Percentiles rank a stretch among this genome's conserved stretches.
phyloP scores from a whole-genome alignment of 2,113 vertebrate species.

The Stegastes partitus region DNA sequence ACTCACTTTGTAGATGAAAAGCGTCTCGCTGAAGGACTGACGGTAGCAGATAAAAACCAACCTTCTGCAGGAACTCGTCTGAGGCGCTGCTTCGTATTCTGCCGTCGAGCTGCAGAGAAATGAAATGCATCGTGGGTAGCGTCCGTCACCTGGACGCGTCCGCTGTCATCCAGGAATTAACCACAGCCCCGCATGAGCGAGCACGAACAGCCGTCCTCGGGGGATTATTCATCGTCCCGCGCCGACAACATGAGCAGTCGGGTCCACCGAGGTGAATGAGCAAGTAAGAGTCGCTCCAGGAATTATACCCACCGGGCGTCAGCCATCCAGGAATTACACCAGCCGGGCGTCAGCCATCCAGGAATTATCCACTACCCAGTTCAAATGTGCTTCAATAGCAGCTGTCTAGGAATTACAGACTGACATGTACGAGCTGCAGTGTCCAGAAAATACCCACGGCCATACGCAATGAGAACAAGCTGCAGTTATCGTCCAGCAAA shows the following conservation, averaged over 20 bases:
- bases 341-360: too few species aligned
- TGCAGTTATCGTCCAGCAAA: too few species aligned
- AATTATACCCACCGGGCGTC: too few species aligned
- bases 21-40: background rate
- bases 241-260: too few species aligned
- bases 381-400: too few species aligned
- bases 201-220: background rate
- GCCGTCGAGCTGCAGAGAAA: background rate
- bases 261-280: too few species aligned
- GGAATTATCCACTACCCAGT: background rate
- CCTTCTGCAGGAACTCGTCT: background rate
- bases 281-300: background rate
- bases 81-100: background rate
- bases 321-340: background rate
- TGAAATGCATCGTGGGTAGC: background rate
- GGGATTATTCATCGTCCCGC: background rate
- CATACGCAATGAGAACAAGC: too few species aligned
- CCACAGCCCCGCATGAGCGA: background rate
- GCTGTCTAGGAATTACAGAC: too few species aligned
- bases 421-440: too few species aligned
- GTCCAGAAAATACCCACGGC: too few species aligned
- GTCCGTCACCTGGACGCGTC: too few species aligned
- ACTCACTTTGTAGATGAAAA: slow-evolving; percentile 3
- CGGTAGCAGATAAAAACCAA: background rate
- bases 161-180: background rate